These are phyloP conservation scores for Hyalella azteca DNA, from an alignment of 2,888 invertebrate genomes.

Conservation along the genomic window DNA sequence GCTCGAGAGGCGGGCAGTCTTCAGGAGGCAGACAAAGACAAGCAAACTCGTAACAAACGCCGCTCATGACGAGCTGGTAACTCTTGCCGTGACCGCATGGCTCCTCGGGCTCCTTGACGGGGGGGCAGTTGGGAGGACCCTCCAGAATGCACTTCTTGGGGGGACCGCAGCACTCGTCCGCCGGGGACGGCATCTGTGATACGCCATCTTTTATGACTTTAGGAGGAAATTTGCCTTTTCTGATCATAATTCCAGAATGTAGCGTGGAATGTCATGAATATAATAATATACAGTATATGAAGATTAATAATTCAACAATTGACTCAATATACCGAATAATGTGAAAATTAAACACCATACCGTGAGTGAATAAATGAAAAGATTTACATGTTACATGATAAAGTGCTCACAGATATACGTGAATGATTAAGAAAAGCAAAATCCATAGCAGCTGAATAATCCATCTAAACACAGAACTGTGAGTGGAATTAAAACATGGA, in stretches of 20 bases:
- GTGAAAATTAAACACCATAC: not conserved
- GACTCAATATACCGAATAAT: not conserved
- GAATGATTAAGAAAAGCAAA: no score
- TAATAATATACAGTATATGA: not conserved
- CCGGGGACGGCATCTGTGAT: constrained; percentile 67
- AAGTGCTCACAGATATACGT: no score
- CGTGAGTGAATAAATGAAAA: no score
- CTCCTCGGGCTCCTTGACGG: constrained; percentile 42
- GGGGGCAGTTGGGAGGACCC: constrained; percentile 11
- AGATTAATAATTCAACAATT: not conserved
- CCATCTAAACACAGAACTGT: no score
- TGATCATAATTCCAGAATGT: not conserved
- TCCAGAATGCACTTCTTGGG: constrained; percentile 50
- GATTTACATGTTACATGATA: not conserved
- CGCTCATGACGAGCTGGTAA: constrained; percentile 47
- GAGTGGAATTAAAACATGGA: no score
- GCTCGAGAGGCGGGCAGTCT: constrained; percentile 70
- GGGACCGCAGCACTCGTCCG: constrained; percentile 72
- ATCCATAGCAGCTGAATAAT: no score
- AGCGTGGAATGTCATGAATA: not conserved
- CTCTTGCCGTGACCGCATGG: constrained; percentile 49
- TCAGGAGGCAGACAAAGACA: constrained; percentile 62
- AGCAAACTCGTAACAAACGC: constrained; percentile 54
- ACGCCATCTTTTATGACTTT: no score
- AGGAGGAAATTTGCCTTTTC: no score